phyloP scores from a whole-genome alignment of 2,888 invertebrate species.

The Noctuana brunneofusca region DNA sequence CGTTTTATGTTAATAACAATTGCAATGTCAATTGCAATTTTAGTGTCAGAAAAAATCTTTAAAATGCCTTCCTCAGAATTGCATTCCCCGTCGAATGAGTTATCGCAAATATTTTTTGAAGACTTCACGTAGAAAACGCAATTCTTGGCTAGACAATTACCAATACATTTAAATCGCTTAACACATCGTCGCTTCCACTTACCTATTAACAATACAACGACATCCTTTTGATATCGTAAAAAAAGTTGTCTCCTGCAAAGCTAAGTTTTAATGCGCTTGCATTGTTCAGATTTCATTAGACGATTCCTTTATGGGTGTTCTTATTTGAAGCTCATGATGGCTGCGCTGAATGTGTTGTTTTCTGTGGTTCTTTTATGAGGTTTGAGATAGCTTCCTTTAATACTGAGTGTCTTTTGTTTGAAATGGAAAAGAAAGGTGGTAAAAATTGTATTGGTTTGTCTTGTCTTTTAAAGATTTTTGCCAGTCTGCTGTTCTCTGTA shows the following conservation, averaged over 20 bases:
- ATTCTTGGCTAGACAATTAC: no score
- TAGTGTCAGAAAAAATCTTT: no score
- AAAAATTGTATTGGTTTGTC: not conserved
- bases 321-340: slow-evolving; percentile 33
- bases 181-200: not conserved
- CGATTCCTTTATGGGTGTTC: slow-evolving; percentile 33
- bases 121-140: no score
- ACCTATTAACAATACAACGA: not conserved
- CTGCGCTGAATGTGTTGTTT: slow-evolving; percentile 30
- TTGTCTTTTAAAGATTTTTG: no score
- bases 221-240: slow-evolving; percentile 77
- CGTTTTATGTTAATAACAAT: no score
- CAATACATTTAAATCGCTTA: not conserved
- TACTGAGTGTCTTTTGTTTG: slow-evolving; percentile 4
- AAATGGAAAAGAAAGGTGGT: not conserved
- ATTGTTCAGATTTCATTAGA: slow-evolving; percentile 72
- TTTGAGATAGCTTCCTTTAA: slow-evolving; percentile 12
- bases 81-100: no score
- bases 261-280: slow-evolving; percentile 71
- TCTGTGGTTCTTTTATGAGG: slow-evolving; percentile 26
- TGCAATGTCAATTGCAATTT: no score
- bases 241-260: slow-evolving; percentile 71
- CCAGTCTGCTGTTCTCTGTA: not conserved
- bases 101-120: no score
- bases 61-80: no score